Evolutionary conservation across 2,888 invertebrate species (phyloP).

Genomic region (Epistrophe grossulariae): DNA sequence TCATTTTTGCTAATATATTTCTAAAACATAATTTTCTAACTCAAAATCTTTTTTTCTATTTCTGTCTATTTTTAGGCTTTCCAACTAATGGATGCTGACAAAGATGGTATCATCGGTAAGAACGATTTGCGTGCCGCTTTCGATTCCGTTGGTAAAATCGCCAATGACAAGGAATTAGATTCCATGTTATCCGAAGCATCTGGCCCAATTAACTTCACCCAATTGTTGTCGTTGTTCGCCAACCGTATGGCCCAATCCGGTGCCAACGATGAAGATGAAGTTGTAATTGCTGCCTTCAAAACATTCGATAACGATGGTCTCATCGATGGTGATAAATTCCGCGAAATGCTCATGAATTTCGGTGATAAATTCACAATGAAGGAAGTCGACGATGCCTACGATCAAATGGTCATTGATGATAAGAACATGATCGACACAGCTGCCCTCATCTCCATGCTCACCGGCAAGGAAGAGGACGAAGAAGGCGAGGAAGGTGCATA

Average conservation of each 20-base stretch:
- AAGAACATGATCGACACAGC: constrained; percentile 95
- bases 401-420: constrained; percentile 96
- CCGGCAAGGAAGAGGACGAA: constrained; percentile 93
- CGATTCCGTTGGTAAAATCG: constrained; percentile 95
- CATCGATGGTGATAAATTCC: constrained; percentile 95
- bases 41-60: not conserved
- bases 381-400: constrained; percentile 96
- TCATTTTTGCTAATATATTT: too few species aligned
- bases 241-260: constrained; percentile 95
- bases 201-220: constrained; percentile 97
- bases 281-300: constrained; percentile 95
- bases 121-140: constrained; percentile 95
- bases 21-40: not conserved
- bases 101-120: constrained; percentile 95
- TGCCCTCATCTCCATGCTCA: constrained; percentile 94
- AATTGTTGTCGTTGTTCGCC: constrained; percentile 95
- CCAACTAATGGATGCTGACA: constrained; percentile 98
- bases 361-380: constrained; percentile 95
- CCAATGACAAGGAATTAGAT: constrained; percentile 95
- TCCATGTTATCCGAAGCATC: constrained; percentile 94
- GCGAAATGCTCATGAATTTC: constrained; percentile 96
- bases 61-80: constrained; percentile 88
- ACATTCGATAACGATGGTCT: constrained; percentile 95
- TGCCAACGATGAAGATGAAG: constrained; percentile 95
- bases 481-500: constrained; percentile 88